A percentile compares a stretch with the other conserved stretches of the same genome.
Evolutionary conservation across 2,888 invertebrate genomes (phyloP).

Genomic region (Diaprepes abbreviatus): DNA sequence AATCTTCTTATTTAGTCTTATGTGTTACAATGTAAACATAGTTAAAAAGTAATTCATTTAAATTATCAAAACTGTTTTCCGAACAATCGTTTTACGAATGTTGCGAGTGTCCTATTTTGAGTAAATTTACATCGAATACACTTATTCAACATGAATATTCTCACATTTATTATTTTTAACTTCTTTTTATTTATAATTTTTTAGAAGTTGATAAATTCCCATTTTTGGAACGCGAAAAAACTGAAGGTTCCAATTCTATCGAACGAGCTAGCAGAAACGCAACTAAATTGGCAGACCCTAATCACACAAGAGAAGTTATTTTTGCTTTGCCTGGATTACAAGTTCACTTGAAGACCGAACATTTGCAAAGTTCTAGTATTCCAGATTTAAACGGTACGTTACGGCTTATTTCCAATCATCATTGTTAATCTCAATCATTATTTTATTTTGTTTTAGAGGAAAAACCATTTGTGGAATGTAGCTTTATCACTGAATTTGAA

Average conservation of each 20-base stretch:
- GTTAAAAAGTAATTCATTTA: background rate
- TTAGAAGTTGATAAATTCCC: constrained; percentile 92
- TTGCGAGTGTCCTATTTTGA: background rate
- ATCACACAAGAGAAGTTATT: constrained; percentile 94
- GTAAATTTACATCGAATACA: too few species aligned
- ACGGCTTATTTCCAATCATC: background rate
- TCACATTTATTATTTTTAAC: too few species aligned
- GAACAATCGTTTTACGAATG: background rate
- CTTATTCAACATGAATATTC: too few species aligned
- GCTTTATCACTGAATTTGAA: constrained; percentile 98
- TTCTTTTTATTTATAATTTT: too few species aligned
- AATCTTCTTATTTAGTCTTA: too few species aligned
- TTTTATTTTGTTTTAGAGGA: constrained; percentile 69
- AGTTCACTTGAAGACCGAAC: constrained; percentile 93
- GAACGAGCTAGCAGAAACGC: constrained; percentile 68
- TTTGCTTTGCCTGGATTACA: constrained; percentile 95
- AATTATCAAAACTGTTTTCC: background rate
- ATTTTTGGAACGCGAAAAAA: constrained; percentile 83
- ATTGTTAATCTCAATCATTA: too few species aligned
- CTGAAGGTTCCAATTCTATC: constrained; percentile 72
- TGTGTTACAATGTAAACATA: background rate
- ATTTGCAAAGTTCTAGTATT: constrained; percentile 82
- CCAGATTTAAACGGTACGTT: constrained; percentile 75
- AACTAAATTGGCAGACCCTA: constrained; percentile 80
- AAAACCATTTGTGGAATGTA: constrained; percentile 93